Conservation (phyloP, 2,888 invertebrate species). For the Phasia obesa region DNA sequence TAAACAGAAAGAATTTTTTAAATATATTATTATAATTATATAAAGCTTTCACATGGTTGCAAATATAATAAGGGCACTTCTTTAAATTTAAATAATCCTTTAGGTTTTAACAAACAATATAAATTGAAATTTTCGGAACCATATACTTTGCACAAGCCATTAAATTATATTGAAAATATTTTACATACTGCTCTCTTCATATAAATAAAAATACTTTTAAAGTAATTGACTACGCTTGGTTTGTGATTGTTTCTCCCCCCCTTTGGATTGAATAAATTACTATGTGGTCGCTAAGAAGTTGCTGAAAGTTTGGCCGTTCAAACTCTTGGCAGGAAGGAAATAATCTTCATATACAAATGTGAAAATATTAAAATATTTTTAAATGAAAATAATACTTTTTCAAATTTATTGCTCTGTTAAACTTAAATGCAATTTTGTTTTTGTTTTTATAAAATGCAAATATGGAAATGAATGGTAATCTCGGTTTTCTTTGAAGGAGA, state of each 20-base stretch:
- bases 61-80: neutral
- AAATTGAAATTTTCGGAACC: neutral
- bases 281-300: slow-evolving; percentile 10
- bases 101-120: neutral
- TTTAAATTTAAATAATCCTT: neutral
- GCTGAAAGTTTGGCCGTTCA: slow-evolving; percentile 10
- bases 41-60: neutral
- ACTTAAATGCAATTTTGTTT: too few relatives aligned
- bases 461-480: too few relatives aligned
- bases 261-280: slow-evolving; percentile 1
- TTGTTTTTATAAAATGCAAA: too few relatives aligned
- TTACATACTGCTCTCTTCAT: neutral
- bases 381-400: too few relatives aligned
- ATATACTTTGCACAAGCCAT: neutral
- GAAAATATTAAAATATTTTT: too few relatives aligned
- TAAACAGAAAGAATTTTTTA: neutral
- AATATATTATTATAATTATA: neutral
- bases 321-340: neutral
- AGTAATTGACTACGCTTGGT: slow-evolving; percentile 31
- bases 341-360: neutral
- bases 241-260: neutral
- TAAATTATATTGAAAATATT: neutral
- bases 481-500: too few relatives aligned
- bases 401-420: too few relatives aligned
- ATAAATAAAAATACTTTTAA: slow-evolving; percentile 30